phyloP scores from a whole-genome alignment of 1,140 invertebrate genomes.

The Halesus radiatus region DNA sequence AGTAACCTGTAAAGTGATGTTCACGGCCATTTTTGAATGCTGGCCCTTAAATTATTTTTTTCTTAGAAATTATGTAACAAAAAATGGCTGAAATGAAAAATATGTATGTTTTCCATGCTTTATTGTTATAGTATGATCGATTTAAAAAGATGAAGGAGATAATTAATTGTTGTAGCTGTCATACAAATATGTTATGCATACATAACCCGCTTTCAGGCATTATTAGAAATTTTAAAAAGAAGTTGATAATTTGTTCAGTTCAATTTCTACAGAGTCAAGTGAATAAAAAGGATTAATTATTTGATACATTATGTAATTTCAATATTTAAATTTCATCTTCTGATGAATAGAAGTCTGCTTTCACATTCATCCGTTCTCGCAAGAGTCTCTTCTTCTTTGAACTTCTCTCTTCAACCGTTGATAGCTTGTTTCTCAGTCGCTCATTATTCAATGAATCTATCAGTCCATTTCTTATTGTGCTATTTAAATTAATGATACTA shows the following conservation, averaged over 20 bases:
- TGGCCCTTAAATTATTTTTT: too few relatives aligned
- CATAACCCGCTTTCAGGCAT: not conserved
- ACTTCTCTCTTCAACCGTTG: conserved; percentile 36
- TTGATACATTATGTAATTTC: not conserved
- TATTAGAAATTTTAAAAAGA: too few relatives aligned
- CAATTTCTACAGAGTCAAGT: too few relatives aligned
- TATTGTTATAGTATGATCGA: too few relatives aligned
- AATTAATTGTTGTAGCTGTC: not conserved
- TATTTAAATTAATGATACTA: conserved; percentile 55
- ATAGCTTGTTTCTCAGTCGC: conserved; percentile 33
- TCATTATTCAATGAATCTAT: conserved; percentile 41
- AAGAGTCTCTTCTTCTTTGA: conserved; percentile 47
- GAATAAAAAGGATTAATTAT: too few relatives aligned
- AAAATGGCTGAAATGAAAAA: too few relatives aligned
- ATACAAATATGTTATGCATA: not conserved
- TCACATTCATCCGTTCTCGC: conserved; percentile 36
- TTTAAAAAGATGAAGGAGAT: too few relatives aligned
- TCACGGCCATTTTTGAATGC: too few relatives aligned
- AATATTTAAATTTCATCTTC: conserved; percentile 49
- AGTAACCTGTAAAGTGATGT: too few relatives aligned
- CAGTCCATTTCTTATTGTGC: conserved; percentile 53
- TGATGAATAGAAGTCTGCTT: conserved; percentile 49
- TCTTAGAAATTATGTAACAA: too few relatives aligned
- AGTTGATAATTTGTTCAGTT: too few relatives aligned
- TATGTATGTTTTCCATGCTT: too few relatives aligned